Evolutionary conservation across 2,888 invertebrate genomes (phyloP), one percentile per base, ranked within the genome.

Genomic region (Herminia tarsipennalis): DNA sequence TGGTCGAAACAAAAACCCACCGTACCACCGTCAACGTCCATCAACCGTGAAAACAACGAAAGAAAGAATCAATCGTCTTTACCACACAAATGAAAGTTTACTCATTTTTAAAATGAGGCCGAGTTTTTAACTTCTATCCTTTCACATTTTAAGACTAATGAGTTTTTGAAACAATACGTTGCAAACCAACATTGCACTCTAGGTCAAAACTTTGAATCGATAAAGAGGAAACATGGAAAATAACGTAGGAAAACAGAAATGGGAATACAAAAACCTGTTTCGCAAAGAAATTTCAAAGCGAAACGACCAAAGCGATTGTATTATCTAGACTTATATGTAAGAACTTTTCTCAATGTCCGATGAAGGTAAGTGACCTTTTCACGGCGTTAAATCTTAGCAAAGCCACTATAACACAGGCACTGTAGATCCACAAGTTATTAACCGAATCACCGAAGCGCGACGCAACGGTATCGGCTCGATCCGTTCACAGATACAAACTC

Each of bases 291-390:
- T 54, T 56, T 63, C 61, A 72, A 70, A 60, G 50, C 45, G 54
- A 61, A 51, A 53, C 38, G 29, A 59, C 52, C 48, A 53, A 35
- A 43, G 32, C 49, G 50, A 60, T 21, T 37, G 33, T 48, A 32
- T 30, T 18, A 32, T 40, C 51, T 48, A 49, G 52, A 53, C 38
- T 46, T 53, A 49, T 35, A 47, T 44, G 46, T 41, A 51, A 45
- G 28, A 49, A 44, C 36, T 52, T 61, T 63, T 62, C 59, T 52
- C 70, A 70, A 76, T 70, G 70, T 72, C 76, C 81, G 75, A 80
- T 76, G 80, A 87, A 87, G 89, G 89, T 88, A 88, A 85, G 87
- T 86, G 88, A 88, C 86, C 89, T 88, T 66, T 86, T 86, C 83
- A 78, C 78, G 69, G 80, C 76, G 76, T 77, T 84, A 86, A 83